These are phyloP conservation scores for Synodontis membranacea DNA, from an alignment of 2,113 vertebrate genomes.

Conservation along the genomic window DNA sequence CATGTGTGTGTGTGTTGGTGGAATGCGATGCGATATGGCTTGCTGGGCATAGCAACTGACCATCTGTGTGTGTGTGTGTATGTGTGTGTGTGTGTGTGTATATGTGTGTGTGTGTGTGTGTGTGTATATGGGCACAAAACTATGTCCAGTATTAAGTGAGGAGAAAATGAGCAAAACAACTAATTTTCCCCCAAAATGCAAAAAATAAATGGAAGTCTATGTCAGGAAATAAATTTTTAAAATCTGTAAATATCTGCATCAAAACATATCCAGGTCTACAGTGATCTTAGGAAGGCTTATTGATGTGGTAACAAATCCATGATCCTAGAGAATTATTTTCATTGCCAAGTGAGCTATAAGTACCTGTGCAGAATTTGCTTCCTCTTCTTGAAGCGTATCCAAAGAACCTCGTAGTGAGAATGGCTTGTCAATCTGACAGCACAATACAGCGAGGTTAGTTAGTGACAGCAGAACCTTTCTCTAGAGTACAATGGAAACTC, in stretches of 20 bases:
- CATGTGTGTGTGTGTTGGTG: constrained; percentile 10
- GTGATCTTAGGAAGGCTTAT: not conserved
- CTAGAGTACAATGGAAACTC: not conserved
- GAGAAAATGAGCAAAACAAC: not conserved
- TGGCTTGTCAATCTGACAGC: not conserved
- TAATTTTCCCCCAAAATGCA: not conserved
- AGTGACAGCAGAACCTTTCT: not conserved
- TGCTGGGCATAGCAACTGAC: constrained; percentile 3
- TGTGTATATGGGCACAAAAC: not conserved
- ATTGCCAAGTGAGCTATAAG: not conserved
- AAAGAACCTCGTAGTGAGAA: not conserved
- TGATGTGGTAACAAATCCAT: not conserved
- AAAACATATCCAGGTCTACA: not conserved
- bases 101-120: not conserved
- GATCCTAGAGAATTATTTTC: no score
- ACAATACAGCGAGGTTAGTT: not conserved
- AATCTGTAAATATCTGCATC: not conserved
- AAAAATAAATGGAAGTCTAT: not conserved
- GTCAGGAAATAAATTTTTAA: not conserved
- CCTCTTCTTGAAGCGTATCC: not conserved
- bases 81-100: not conserved
- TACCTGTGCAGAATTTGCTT: not conserved
- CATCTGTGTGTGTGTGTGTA: constrained; percentile 2
- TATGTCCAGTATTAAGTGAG: not conserved
- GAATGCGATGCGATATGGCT: constrained; percentile 21